A percentile compares a stretch with the other conserved stretches of the same genome.
phyloP scores from a whole-genome alignment of 1,140 invertebrate species.

The Drosophila rufa region DNA sequence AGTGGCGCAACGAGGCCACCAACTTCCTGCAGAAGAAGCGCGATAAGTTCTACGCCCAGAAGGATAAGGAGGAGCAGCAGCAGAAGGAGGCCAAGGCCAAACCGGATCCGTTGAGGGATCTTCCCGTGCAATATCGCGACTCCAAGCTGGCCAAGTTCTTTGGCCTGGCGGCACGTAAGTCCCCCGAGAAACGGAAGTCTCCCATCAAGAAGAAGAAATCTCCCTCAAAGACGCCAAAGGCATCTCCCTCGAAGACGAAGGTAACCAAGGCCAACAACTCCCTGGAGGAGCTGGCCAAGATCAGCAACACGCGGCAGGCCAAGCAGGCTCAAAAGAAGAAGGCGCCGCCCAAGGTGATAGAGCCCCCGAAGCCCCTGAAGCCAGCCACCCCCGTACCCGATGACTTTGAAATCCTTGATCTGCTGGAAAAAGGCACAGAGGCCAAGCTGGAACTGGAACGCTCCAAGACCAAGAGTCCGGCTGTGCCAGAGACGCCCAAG shows the following conservation, averaged over 20 bases:
- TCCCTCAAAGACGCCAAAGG: conserved; percentile 39
- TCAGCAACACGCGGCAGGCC: conserved; percentile 55
- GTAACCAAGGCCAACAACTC: conserved; percentile 55
- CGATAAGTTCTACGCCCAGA: conserved; percentile 71
- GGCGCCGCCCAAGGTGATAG: conserved; percentile 9
- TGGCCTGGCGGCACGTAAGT: conserved; percentile 59
- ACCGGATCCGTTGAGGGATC: conserved; percentile 20
- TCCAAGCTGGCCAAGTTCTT: conserved; percentile 81
- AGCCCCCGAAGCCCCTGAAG: conserved; percentile 14
- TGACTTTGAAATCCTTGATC: conserved; percentile 70
- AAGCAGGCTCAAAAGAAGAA: conserved; percentile 54
- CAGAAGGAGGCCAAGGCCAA: conserved; percentile 29
- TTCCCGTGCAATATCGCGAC: conserved; percentile 70
- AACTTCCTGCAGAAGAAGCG: conserved; percentile 81
- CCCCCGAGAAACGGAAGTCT: conserved; percentile 70
- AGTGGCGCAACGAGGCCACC: conserved; percentile 81
- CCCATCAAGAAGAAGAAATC: conserved; percentile 65
- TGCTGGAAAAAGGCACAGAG: conserved; percentile 63
- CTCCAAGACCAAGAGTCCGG: conserved; percentile 68
- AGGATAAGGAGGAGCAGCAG: conserved; percentile 59
- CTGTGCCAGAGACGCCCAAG: background rate
- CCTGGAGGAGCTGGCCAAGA: conserved; percentile 64
- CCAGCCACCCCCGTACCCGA: conserved; percentile 65
- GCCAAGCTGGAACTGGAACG: conserved; percentile 60
- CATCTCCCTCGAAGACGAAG: conserved; percentile 54